Evolutionary conservation across 2,888 invertebrate genomes (phyloP).

Genomic region (Zygothrica quintamaculata): DNA sequence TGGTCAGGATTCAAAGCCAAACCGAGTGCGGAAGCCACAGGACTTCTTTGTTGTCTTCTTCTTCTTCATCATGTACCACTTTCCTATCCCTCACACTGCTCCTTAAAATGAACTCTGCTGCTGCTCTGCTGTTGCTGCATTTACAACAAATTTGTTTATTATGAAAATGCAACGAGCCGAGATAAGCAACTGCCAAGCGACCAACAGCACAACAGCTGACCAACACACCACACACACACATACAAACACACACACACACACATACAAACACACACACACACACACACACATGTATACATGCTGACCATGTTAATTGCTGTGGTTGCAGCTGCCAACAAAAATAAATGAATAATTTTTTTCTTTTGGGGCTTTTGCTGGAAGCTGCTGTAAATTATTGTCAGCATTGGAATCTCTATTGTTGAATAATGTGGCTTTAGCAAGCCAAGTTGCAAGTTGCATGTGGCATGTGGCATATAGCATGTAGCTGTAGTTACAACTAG

Average conservation of each 20-base stretch:
- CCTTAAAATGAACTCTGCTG: slow-evolving; percentile 10
- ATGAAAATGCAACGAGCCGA: slow-evolving; percentile 77
- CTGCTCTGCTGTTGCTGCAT: slow-evolving; percentile 8
- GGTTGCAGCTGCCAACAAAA: slow-evolving; percentile 57
- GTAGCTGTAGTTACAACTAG: no score
- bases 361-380: no score
- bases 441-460: slow-evolving; percentile 17
- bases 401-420: slow-evolving; percentile 38
- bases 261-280: slow-evolving; percentile 10
- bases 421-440: slow-evolving; percentile 24
- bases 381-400: slow-evolving; percentile 57
- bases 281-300: neutral
- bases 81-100: slow-evolving; percentile 9
- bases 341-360: slow-evolving; percentile 65
- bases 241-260: neutral
- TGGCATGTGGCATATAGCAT: no score
- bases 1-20: slow-evolving; percentile 3
- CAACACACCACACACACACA: slow-evolving; percentile 10
- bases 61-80: neutral
- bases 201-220: slow-evolving; percentile 11
- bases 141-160: slow-evolving; percentile 74
- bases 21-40: slow-evolving; percentile 49
- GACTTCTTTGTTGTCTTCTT: slow-evolving; percentile 31
- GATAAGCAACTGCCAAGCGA: slow-evolving; percentile 74
- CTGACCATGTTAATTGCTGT: slow-evolving; percentile 72